Evolutionary conservation across 2,797 vertebrate genomes (phyloP).

Genomic region (Propithecus perrieri): DNA sequence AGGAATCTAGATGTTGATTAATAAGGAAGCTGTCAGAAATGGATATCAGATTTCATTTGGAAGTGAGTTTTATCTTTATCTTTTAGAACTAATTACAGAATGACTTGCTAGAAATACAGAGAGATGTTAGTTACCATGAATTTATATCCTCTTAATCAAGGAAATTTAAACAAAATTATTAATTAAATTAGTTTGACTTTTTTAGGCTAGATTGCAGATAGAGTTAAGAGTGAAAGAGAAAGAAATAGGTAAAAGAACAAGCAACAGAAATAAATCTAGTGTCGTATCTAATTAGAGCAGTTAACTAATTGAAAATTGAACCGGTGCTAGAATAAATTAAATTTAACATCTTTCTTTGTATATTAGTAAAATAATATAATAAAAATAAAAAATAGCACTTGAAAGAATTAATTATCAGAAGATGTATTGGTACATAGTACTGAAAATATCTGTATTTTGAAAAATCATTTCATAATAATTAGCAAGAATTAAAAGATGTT

Average conservation of each 20-base stretch:
- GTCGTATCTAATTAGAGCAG: slow-evolving; percentile 57
- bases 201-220: slow-evolving; percentile 55
- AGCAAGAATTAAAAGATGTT: not conserved
- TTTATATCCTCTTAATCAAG: slow-evolving; percentile 58
- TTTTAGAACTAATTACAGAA: slow-evolving; percentile 60
- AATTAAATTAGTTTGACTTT: slow-evolving; percentile 50
- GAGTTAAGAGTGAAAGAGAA: slow-evolving; percentile 1
- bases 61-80: slow-evolving; percentile 26
- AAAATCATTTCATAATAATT: not conserved
- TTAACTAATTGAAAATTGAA: slow-evolving; percentile 76
- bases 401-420: not conserved
- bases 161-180: slow-evolving; percentile 55
- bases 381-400: slow-evolving; percentile 10
- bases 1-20: not conserved
- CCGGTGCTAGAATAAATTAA: slow-evolving; percentile 48
- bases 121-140: slow-evolving; percentile 58
- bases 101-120: slow-evolving; percentile 46
- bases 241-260: slow-evolving; percentile 62
- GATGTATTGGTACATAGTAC: not conserved
- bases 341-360: slow-evolving; percentile 45
- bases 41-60: not conserved
- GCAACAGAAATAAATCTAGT: slow-evolving; percentile 71
- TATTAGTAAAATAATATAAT: slow-evolving; percentile 17
- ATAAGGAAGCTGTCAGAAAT: not conserved
- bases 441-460: not conserved